Conservation (phyloP, 2,113 vertebrate genomes). For the Scophthalmus maximus region DNA sequence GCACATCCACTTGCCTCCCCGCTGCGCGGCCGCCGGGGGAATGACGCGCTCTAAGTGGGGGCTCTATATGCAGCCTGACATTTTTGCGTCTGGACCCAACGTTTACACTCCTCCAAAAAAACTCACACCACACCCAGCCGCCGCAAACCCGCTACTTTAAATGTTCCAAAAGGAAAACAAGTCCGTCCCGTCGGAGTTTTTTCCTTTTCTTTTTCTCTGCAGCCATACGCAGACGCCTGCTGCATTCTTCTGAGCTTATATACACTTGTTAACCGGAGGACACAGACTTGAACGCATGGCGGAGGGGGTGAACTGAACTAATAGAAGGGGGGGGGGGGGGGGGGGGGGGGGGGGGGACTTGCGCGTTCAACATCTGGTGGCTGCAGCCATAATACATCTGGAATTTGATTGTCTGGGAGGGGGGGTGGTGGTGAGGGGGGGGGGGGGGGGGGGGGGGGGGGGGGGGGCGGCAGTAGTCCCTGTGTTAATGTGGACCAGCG, state of each 20-base stretch:
- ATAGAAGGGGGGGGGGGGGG: not conserved
- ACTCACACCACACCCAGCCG: constrained; percentile 77
- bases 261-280: constrained; percentile 56
- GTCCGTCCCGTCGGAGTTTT: not conserved
- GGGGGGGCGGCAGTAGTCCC: constrained; percentile 51
- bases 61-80: constrained; percentile 49
- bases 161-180: constrained; percentile 59
- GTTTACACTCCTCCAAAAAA: constrained; percentile 70
- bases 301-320: constrained; percentile 28
- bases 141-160: constrained; percentile 71
- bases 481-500: constrained; percentile 58
- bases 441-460: too few species aligned
- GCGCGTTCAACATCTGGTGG: constrained; percentile 79
- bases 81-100: constrained; percentile 66
- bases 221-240: constrained; percentile 47
- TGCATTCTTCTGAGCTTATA: constrained; percentile 36
- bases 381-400: constrained; percentile 76
- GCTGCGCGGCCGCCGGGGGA: too few species aligned
- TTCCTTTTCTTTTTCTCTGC: constrained; percentile 19
- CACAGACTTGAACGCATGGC: constrained; percentile 30
- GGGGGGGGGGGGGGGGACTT: constrained; percentile 35
- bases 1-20: constrained; percentile 2
- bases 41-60: not conserved
- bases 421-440: too few species aligned
- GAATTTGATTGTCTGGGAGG: constrained; percentile 65